Evolutionary conservation across 35 echinoderm and acorn worm genomes (phyloP).

Genomic region (Eucidaris tribuloides): DNA sequence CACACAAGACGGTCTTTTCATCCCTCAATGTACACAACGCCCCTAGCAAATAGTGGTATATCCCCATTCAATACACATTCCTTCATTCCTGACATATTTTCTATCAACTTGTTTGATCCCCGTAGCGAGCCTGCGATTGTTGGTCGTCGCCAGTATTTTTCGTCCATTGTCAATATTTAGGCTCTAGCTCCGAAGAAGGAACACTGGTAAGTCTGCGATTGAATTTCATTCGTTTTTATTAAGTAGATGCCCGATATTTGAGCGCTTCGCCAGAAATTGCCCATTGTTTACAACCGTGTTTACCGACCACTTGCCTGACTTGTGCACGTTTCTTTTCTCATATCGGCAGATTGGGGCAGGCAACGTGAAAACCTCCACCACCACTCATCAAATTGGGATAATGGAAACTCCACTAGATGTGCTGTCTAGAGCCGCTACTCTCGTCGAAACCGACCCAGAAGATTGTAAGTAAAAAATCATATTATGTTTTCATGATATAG

Average conservation of each 20-base stretch:
- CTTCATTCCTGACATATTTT: constrained; percentile 95
- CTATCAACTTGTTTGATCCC: constrained; percentile 96
- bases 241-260: too few species aligned
- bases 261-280: too few species aligned
- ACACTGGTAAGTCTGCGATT: not conserved
- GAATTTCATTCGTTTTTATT: too few species aligned
- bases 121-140: constrained; percentile 29
- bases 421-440: constrained; percentile 65
- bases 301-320: too few species aligned
- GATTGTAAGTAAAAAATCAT: constrained; percentile 47
- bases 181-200: not conserved
- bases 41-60: not conserved
- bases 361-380: too few species aligned
- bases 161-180: not conserved
- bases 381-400: too few species aligned
- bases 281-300: too few species aligned
- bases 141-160: not conserved
- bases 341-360: too few species aligned
- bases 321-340: too few species aligned
- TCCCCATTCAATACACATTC: constrained; percentile 64
- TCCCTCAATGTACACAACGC: too few species aligned
- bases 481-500: not conserved
- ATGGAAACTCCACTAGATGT: constrained; percentile 84
- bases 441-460: constrained; percentile 59
- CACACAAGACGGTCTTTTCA: too few species aligned